Conservation (phyloP, 2,113 vertebrate genomes). For the Euleptes europaea region DNA sequence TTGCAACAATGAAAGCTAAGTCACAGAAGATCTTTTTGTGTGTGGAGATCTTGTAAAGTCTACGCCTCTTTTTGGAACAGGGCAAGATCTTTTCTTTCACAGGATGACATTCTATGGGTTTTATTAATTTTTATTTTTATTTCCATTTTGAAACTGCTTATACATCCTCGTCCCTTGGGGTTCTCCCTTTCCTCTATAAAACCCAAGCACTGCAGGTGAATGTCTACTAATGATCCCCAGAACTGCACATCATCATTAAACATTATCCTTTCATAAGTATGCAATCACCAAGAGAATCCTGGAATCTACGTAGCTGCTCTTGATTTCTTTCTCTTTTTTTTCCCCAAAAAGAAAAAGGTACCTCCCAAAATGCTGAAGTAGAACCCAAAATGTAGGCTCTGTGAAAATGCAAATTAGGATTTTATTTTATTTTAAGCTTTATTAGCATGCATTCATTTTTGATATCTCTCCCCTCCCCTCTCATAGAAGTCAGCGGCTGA, state of each 20-base stretch:
- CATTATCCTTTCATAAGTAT: not conserved
- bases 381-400: not conserved
- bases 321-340: conserved; percentile 11
- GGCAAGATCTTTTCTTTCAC: not conserved
- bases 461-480: not conserved
- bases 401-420: not conserved
- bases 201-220: not conserved
- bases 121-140: not conserved
- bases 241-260: not conserved
- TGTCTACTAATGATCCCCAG: not conserved
- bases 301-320: not conserved
- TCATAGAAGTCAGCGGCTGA: not conserved
- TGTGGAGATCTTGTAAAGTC: not conserved
- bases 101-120: not conserved
- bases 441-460: not conserved
- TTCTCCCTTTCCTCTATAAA: not conserved
- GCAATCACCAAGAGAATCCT: conserved; percentile 10
- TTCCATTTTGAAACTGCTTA: not conserved
- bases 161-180: not conserved
- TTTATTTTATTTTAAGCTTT: not conserved
- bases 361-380: not conserved
- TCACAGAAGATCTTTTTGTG: no score
- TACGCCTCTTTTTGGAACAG: not conserved
- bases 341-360: not conserved
- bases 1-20: no score